These are phyloP conservation scores for Gymnopithys bicolor DNA, from an alignment of 2,797 vertebrate species.

Conservation along the genomic window DNA sequence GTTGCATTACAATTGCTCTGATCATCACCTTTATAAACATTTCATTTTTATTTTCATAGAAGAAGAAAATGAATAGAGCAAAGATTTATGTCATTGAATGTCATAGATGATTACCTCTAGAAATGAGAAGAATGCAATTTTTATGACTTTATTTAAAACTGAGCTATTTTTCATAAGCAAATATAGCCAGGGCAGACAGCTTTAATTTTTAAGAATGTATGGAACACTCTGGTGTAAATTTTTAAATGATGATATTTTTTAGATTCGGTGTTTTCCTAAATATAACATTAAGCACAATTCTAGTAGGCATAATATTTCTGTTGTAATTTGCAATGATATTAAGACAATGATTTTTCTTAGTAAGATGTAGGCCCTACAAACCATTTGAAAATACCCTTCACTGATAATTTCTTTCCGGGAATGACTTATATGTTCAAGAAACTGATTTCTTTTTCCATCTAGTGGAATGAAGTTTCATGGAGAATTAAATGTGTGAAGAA, in stretches of 20 bases:
- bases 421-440: neutral
- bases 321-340: slow-evolving; percentile 44
- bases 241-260: slow-evolving; percentile 58
- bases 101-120: slow-evolving; percentile 77
- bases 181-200: slow-evolving; percentile 49
- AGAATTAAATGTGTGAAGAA: neutral
- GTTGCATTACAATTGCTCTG: slow-evolving; percentile 7
- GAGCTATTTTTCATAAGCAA: slow-evolving; percentile 73
- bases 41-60: slow-evolving; percentile 69
- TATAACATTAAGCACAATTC: slow-evolving; percentile 24
- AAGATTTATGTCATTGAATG: slow-evolving; percentile 75
- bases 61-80: slow-evolving; percentile 68
- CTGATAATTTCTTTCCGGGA: slow-evolving; percentile 3
- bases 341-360: slow-evolving; percentile 35
- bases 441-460: neutral
- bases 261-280: slow-evolving; percentile 60
- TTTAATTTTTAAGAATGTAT: slow-evolving; percentile 76
- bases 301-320: slow-evolving; percentile 26
- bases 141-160: slow-evolving; percentile 76
- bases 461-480: neutral
- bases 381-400: slow-evolving; percentile 6
- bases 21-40: slow-evolving; percentile 56
- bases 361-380: neutral
- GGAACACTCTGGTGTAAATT: slow-evolving; percentile 38
- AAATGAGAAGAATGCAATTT: slow-evolving; percentile 77